phyloP scores from a whole-genome alignment of 2,888 invertebrate genomes.

The Hirtodrosophila trivittata region DNA sequence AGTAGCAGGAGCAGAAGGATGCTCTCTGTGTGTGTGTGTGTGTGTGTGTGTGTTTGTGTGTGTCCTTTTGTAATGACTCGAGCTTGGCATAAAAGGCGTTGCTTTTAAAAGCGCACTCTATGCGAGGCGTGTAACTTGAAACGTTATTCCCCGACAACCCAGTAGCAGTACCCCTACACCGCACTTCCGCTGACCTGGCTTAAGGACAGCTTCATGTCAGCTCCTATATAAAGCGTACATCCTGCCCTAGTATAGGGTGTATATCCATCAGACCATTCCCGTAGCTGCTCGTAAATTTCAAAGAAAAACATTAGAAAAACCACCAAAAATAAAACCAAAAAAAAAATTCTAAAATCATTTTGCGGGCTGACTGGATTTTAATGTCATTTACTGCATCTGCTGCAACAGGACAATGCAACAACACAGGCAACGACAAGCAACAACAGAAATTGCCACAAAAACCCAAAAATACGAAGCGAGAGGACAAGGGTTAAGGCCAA shows the following conservation, averaged over 20 bases:
- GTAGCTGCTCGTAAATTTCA: constrained; percentile 30
- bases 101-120: constrained; percentile 62
- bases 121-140: constrained; percentile 54
- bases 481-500: constrained; percentile 12
- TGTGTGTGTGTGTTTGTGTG: too few relatives aligned
- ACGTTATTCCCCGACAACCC: constrained; percentile 14
- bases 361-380: constrained; percentile 55
- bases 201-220: constrained; percentile 27
- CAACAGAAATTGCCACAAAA: constrained; percentile 42
- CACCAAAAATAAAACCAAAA: constrained; percentile 9
- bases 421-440: constrained; percentile 11
- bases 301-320: not conserved
- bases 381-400: constrained; percentile 72
- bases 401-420: constrained; percentile 21
- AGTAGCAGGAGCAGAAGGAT: not conserved
- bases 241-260: too few relatives aligned
- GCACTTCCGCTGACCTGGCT: constrained; percentile 5
- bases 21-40: too few relatives aligned
- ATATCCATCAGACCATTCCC: too few relatives aligned
- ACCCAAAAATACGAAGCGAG: constrained; percentile 26
- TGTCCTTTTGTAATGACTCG: constrained; percentile 61
- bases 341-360: constrained; percentile 48
- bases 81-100: constrained; percentile 59
- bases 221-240: too few relatives aligned
- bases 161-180: not conserved